These are phyloP conservation scores for Carollia perspicillata DNA, from an alignment of 2,113 vertebrate genomes.

Conservation along the genomic window DNA sequence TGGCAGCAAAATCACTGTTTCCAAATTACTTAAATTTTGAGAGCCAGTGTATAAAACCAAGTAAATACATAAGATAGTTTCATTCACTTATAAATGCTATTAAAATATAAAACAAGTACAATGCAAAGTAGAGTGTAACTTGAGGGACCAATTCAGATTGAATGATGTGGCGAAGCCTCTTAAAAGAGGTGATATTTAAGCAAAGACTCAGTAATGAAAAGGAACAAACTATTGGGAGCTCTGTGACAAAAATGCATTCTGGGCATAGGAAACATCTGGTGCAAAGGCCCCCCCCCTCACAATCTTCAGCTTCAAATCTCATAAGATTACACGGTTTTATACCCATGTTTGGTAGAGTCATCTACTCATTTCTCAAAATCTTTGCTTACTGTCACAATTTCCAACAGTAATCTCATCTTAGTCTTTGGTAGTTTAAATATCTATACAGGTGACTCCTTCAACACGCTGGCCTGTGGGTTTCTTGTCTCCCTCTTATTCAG, in stretches of 20 bases:
- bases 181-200: neutral
- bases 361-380: neutral
- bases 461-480: neutral
- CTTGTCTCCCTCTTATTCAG: neutral
- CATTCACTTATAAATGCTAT: neutral
- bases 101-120: neutral
- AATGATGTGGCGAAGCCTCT: neutral
- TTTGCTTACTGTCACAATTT: neutral
- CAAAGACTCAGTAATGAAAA: neutral
- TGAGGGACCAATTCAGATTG: neutral
- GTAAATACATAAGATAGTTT: neutral
- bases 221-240: neutral
- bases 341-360: neutral
- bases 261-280: rapidly evolving
- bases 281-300: neutral
- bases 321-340: neutral
- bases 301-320: neutral
- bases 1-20: neutral
- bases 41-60: neutral
- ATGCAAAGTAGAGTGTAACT: neutral
- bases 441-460: neutral
- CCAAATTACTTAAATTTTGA: neutral
- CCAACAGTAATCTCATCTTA: neutral
- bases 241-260: neutral
- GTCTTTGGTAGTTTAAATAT: neutral